phyloP scores from a whole-genome alignment of 2,113 vertebrate genomes.

The Neotoma lepida region DNA sequence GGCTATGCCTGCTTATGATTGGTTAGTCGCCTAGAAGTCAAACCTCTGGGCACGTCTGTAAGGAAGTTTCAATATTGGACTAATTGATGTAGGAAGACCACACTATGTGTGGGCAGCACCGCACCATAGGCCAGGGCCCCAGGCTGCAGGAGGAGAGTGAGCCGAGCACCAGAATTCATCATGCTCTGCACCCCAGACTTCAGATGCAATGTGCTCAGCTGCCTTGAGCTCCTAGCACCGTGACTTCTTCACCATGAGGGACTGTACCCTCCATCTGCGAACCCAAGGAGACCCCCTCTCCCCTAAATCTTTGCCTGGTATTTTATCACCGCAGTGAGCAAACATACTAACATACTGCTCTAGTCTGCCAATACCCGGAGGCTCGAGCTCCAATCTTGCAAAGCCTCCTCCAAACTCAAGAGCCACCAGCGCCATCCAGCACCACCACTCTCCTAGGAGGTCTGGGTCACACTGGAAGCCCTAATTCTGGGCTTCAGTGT shows the following conservation, averaged over 20 bases:
- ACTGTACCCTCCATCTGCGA: not conserved
- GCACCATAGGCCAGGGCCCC: not conserved
- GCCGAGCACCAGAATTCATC: not conserved
- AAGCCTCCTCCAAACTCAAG: not conserved
- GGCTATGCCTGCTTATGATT: not conserved
- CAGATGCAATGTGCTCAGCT: not conserved
- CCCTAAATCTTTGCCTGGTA: too few species aligned
- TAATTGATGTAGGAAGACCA: not conserved
- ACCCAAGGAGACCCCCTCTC: too few species aligned
- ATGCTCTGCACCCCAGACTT: too few species aligned
- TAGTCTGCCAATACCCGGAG: accelerated
- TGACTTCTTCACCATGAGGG: not conserved
- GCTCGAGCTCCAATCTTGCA: not conserved
- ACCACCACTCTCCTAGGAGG: not conserved
- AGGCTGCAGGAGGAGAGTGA: not conserved
- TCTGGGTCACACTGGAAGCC: not conserved
- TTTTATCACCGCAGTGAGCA: not conserved
- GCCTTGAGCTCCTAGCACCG: not conserved
- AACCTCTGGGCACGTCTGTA: not conserved
- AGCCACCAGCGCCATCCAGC: not conserved
- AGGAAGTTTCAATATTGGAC: not conserved
- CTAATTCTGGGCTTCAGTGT: not conserved
- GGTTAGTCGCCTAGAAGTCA: not conserved
- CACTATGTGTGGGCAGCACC: not conserved
- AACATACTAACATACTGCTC: not conserved